Conservation (phyloP, 2,797 vertebrate species). For the Rhinogobio ventralis region DNA sequence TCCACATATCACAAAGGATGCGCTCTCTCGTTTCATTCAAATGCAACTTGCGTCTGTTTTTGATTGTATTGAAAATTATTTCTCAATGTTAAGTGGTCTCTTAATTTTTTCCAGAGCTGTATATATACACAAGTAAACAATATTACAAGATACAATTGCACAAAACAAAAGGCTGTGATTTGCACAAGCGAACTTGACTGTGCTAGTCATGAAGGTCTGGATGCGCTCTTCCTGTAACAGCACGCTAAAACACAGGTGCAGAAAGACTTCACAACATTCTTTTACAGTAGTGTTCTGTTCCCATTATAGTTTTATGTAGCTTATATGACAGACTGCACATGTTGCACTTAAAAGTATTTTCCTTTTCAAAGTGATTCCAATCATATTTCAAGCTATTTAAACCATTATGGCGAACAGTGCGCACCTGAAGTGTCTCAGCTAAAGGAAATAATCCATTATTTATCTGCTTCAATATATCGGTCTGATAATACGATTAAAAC, state of each 20-base stretch:
- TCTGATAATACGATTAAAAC: not conserved
- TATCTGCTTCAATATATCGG: not conserved
- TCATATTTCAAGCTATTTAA: not conserved
- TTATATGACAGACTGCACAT: not conserved
- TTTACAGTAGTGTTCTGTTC: not conserved
- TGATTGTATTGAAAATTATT: too few species aligned
- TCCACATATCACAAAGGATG: too few species aligned
- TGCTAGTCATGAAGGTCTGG: not conserved
- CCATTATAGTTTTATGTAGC: not conserved
- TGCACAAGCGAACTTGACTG: not conserved
- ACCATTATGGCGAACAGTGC: not conserved
- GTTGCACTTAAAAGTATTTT: not conserved
- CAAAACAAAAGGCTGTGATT: not conserved
- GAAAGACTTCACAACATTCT: not conserved
- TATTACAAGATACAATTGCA: not conserved
- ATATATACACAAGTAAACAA: too few species aligned
- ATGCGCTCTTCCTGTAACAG: too few species aligned
- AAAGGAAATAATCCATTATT: not conserved
- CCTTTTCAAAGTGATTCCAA: not conserved
- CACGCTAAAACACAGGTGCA: not conserved
- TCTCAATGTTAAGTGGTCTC: too few species aligned
- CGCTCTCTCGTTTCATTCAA: too few species aligned
- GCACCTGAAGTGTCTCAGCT: not conserved
- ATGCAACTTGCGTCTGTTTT: too few species aligned
- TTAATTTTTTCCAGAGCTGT: too few species aligned